Evolutionary conservation across 2,797 vertebrate genomes (phyloP), one percentile per base, ranked within the genome.

Genomic region (Darevskia nairensis): DNA sequence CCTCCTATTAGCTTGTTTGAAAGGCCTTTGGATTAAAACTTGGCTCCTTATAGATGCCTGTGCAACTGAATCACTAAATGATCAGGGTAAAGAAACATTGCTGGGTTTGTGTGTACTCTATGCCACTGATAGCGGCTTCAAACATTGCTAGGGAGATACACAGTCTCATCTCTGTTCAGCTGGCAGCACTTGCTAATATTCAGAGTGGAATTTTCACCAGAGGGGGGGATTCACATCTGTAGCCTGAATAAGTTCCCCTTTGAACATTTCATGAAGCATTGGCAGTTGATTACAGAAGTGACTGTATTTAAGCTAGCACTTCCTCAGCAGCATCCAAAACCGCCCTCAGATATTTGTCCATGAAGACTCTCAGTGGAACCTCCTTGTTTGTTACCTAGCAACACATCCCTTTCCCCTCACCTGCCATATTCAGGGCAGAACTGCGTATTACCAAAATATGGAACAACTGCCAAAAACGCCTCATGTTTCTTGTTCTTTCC

Each of bases 241-340:
- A 46, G 39, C 29, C 87, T 88, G 81, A n/a, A 78, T 84, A 71
- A 78, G 66, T 84, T 88, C 39, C 66, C 66, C 87, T 79, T 84
- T 80, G 75, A 84, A 72, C 8, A 61, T 74, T 19, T 44, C 39
- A 46, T 27, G 66, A 88, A 88, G 23, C 75, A 39, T 32, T 72
- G 82, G 68, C 75, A 44, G 64, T 27, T 59, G 29, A 79, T 79
- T 61, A 88, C 82, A 79, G 82, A 84, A 74, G 82, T 80, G 66
- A 46, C 39, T 84, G 76, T 72, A n/a, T 72, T 44, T 84, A 46
- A 61, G 21, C 75, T 88, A 10, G 27, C 15, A 46, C 71, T 88
- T 88, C 72, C 61, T 55, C 72, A 50, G 25, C 80, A 80, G 44
- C 9, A 68, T 59, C 66, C 64, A 79, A 83, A 79, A 46, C 81